Percentiles rank a stretch among this genome's conserved stretches.
phyloP scores from a whole-genome alignment of 1,140 invertebrate genomes.

The Bathynomus jamesi region DNA sequence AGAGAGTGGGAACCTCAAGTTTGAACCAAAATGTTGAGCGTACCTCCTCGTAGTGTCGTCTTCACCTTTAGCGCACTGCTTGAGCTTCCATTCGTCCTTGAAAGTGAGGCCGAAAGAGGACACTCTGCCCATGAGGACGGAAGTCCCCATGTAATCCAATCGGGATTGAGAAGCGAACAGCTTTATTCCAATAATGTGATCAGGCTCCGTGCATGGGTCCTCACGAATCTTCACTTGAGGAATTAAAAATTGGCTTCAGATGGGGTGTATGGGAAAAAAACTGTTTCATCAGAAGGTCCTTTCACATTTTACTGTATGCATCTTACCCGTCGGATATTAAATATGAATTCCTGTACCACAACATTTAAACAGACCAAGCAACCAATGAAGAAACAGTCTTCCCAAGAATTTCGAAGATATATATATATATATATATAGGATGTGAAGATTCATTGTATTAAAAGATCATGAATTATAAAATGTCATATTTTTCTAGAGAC shows the following conservation, averaged over 20 bases:
- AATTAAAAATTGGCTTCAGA: slow-evolving; percentile 1
- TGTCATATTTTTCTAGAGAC: not conserved
- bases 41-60: slow-evolving; percentile 36
- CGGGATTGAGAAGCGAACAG: slow-evolving; percentile 77
- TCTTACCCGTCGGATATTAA: not conserved
- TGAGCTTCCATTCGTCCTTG: slow-evolving; percentile 72
- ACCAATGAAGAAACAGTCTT: too few relatives aligned
- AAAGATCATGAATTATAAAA: not conserved
- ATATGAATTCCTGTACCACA: too few relatives aligned
- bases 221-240: slow-evolving; percentile 70
- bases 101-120: slow-evolving; percentile 68
- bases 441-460: too few relatives aligned
- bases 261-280: not conserved
- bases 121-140: slow-evolving; percentile 79
- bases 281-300: not conserved
- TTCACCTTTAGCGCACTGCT: slow-evolving; percentile 40
- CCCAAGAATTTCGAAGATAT: too few relatives aligned
- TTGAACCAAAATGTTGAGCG: slow-evolving; percentile 4
- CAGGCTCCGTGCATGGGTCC: slow-evolving; percentile 78
- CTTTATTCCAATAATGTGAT: slow-evolving; percentile 76
- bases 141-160: slow-evolving; percentile 92
- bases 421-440: too few relatives aligned
- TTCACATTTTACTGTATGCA: not conserved
- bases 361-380: too few relatives aligned
- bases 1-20: too few relatives aligned